Evolutionary conservation across 2,797 vertebrate genomes (phyloP).

Genomic region (Poecilia gillii): DNA sequence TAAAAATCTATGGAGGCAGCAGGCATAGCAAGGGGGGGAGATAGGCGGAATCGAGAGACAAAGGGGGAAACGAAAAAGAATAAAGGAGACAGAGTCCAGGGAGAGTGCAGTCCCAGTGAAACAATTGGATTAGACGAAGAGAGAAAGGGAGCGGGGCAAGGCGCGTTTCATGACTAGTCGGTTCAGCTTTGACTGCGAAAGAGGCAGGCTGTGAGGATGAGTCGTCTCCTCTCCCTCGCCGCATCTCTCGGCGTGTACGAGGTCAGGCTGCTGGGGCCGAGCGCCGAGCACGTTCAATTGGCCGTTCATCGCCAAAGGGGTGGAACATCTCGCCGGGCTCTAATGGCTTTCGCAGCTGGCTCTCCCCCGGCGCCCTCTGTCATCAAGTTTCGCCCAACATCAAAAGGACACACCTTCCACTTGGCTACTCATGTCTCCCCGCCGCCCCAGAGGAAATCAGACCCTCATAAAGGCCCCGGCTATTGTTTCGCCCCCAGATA

Average conservation of each 20-base stretch:
- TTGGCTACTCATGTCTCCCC: constrained; percentile 36
- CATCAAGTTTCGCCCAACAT: constrained; percentile 73
- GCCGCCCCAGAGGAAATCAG: constrained; percentile 42
- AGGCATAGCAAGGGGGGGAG: constrained; percentile 31
- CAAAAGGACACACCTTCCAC: constrained; percentile 75
- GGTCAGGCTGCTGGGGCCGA: constrained; percentile 46
- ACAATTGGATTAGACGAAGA: constrained; percentile 59
- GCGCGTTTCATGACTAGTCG: constrained; percentile 63
- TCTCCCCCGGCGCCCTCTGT: constrained; percentile 53
- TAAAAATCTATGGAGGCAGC: constrained; percentile 63
- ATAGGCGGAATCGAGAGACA: constrained; percentile 32
- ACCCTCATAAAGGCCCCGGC: constrained; percentile 58
- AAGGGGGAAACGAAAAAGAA: constrained; percentile 49
- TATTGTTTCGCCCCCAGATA: constrained; percentile 46
- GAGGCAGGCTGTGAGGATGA: constrained; percentile 57
- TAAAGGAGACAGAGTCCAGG: constrained; percentile 36
- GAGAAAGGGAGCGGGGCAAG: constrained; percentile 28
- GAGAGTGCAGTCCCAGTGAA: constrained; percentile 51
- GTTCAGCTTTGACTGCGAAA: constrained; percentile 64
- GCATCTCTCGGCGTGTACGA: constrained; percentile 18
- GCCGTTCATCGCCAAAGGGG: constrained; percentile 59
- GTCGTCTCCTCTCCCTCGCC: constrained; percentile 28
- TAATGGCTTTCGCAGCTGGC: constrained; percentile 77
- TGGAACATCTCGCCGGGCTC: constrained; percentile 58
- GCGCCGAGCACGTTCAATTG: constrained; percentile 27